A percentile compares a stretch with the other conserved stretches of the same genome.
These are phyloP conservation scores for Amblyjoppa fuscipennis DNA, from an alignment of 2,888 invertebrate genomes.

Conservation along the genomic window DNA sequence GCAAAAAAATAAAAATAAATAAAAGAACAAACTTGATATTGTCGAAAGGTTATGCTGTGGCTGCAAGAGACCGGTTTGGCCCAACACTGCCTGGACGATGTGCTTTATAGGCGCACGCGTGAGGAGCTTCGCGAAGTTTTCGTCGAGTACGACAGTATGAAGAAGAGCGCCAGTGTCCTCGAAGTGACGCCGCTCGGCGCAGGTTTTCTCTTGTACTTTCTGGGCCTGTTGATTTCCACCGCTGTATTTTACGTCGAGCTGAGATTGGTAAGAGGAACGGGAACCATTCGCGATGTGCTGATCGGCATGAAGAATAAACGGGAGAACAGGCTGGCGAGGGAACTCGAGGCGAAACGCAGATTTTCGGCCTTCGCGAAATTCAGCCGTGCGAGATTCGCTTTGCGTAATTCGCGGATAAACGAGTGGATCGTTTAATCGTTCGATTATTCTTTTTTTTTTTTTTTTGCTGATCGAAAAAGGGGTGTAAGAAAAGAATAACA, in stretches of 20 bases:
- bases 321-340: neutral
- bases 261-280: slow-evolving; percentile 43
- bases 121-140: slow-evolving; percentile 75
- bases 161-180: slow-evolving; percentile 72
- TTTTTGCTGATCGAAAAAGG: neutral
- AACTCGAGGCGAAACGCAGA: neutral
- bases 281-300: slow-evolving; percentile 7
- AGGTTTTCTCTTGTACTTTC: slow-evolving; percentile 76
- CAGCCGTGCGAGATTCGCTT: neutral
- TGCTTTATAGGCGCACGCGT: slow-evolving; percentile 76
- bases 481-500: neutral
- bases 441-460: neutral
- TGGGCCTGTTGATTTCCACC: slow-evolving; percentile 74
- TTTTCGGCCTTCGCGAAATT: neutral
- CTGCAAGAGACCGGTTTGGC: slow-evolving; percentile 77
- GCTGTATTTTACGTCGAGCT: slow-evolving; percentile 77
- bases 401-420: neutral
- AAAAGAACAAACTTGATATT: slow-evolving; percentile 30
- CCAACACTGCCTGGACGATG: slow-evolving; percentile 75
- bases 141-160: slow-evolving; percentile 75
- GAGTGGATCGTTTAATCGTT: neutral
- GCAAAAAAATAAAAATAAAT: neutral
- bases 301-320: slow-evolving; percentile 2
- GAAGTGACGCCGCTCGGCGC: slow-evolving; percentile 78
- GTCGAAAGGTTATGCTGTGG: slow-evolving; percentile 74